A percentile compares a stretch with the other conserved stretches of the same genome.
Evolutionary conservation across 2,888 invertebrate genomes (phyloP).

Genomic region (Pheosia tremula): DNA sequence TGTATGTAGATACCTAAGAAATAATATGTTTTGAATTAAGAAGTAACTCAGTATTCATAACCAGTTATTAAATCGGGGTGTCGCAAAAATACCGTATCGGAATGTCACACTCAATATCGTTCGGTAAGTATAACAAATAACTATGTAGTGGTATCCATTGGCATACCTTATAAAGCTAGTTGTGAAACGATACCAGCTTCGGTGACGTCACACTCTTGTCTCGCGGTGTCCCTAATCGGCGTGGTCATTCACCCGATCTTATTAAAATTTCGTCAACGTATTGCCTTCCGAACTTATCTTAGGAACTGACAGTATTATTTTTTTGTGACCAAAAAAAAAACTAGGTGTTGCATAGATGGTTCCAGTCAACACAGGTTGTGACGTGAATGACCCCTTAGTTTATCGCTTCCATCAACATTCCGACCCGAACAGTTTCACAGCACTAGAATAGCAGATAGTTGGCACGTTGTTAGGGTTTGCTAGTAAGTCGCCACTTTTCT

Average conservation of each 20-base stretch:
- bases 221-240: conserved; percentile 53
- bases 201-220: conserved; percentile 49
- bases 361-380: conserved; percentile 37
- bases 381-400: conserved; percentile 64
- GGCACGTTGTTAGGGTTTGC: conserved; percentile 36
- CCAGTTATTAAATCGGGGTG: too few species aligned
- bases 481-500: conserved; percentile 27
- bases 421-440: conserved; percentile 40
- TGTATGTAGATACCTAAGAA: too few species aligned
- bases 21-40: not conserved
- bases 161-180: conserved; percentile 30
- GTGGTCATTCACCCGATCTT: conserved; percentile 63
- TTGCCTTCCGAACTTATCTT: conserved; percentile 31
- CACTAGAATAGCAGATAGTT: conserved; percentile 46
- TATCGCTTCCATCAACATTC: conserved; percentile 69
- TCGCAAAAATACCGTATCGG: not conserved
- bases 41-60: not conserved
- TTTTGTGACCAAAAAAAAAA: conserved; percentile 33
- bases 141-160: conserved; percentile 9
- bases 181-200: conserved; percentile 21
- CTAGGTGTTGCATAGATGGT: conserved; percentile 19
- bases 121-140: not conserved
- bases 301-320: conserved; percentile 31
- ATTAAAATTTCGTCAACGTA: conserved; percentile 50
- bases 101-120: not conserved